Evolutionary conservation across 2,888 invertebrate genomes (phyloP), one percentile per base, ranked within the genome.

Genomic region (Pollenia angustigena): DNA sequence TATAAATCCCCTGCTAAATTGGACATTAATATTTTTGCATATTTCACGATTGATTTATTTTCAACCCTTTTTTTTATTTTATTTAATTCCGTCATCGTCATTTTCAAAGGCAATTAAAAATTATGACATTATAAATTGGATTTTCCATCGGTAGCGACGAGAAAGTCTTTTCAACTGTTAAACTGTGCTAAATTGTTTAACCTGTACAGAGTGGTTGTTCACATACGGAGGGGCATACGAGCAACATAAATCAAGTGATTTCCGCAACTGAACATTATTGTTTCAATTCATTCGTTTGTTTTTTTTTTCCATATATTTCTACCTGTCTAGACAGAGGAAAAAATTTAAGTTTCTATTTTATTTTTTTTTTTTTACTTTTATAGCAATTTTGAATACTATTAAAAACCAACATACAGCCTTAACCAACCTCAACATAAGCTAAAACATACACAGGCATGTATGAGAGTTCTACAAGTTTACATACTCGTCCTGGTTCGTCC

Each of bases 241-340:
- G 18, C 42, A 69, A 69, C 82, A 86, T 86, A 86, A 87, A 87
- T 87, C 86, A 87, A 82, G 81, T 72, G 66, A 87, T 87, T 84
- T 87, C 86, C 84, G 83, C 86, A 81, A 76, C 80, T 81, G 54
- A 87, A 87, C 71, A 81, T 87, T 81, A 76, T 87, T 87, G 83
- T 83, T 83, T 76, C 83, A 83, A 71, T 74, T 66, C 60, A 66
- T 62, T 72, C 76, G 46, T 66, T 66, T 44, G 14, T 1, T n/a
- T 52, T 40, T 18, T 18, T 60, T 66, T 60, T 44, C 12, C 46
- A 56, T 71, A 40, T 52, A 69, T 56, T 80, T 83, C 62, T 68
- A 86, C 83, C 80, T 86, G 86, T 86, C 86, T 86, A 86, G 86
- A 86, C 86, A 80, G 80, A 83, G 75, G 84, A 87, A 84, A 83